These are phyloP conservation scores for Agrochola circellaris DNA, from an alignment of 2,888 invertebrate genomes.

Conservation along the genomic window DNA sequence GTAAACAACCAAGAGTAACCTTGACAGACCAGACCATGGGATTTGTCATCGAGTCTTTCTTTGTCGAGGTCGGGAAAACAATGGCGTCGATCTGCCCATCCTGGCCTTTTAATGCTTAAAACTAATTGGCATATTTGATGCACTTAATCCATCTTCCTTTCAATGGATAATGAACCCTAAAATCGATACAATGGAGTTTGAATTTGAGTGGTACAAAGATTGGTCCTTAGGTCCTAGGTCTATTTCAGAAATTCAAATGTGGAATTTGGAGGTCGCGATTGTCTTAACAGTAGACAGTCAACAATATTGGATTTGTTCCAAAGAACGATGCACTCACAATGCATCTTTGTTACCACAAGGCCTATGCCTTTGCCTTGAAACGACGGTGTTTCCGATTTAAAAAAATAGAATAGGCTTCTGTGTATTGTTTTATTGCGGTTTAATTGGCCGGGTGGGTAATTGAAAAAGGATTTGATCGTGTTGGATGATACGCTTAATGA, in stretches of 20 bases:
- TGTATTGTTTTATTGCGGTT: constrained; percentile 75
- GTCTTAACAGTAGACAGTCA: constrained; percentile 77
- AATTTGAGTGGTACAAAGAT: constrained; percentile 28
- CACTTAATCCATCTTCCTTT: constrained; percentile 60
- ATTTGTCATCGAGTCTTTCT: constrained; percentile 87
- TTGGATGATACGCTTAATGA: constrained; percentile 65
- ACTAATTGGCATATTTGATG: constrained; percentile 79
- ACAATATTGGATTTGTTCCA: constrained; percentile 90
- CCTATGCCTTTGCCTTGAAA: constrained; percentile 81
- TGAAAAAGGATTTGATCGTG: constrained; percentile 66
- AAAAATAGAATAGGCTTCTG: constrained; percentile 75
- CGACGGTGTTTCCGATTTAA: constrained; percentile 77
- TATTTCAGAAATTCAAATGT: constrained; percentile 81
- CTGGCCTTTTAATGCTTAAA: constrained; percentile 82
- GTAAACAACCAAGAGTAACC: constrained; percentile 78
- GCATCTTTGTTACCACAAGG: constrained; percentile 88
- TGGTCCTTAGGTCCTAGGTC: constrained; percentile 70
- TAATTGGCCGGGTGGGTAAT: constrained; percentile 68
- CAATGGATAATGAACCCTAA: constrained; percentile 61
- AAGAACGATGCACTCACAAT: constrained; percentile 84
- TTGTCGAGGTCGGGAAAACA: constrained; percentile 85
- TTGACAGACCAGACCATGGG: constrained; percentile 81
- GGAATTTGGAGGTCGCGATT: constrained; percentile 89
- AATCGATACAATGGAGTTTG: constrained; percentile 22
- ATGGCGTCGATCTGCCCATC: constrained; percentile 83